These are phyloP conservation scores for Ariopsis seemanni DNA, from an alignment of 2,113 vertebrate species.

Conservation along the genomic window DNA sequence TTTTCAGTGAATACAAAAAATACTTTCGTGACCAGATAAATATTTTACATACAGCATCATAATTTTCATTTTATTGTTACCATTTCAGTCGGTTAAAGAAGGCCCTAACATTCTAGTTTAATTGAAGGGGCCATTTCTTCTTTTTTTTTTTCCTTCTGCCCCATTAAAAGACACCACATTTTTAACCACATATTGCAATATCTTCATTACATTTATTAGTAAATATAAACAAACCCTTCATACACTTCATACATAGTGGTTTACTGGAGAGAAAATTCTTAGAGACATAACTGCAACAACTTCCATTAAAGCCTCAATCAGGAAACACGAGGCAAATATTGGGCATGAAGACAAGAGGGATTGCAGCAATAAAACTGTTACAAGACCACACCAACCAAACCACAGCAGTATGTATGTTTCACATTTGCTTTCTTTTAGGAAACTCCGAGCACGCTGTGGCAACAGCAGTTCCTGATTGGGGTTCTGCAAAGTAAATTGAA, in stretches of 20 bases:
- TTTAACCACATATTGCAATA: slow-evolving; percentile 69
- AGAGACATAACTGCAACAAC: slow-evolving; percentile 47
- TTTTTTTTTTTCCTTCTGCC: slow-evolving; percentile 48
- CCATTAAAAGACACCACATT: slow-evolving; percentile 58
- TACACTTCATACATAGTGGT: slow-evolving; percentile 65
- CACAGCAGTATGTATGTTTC: slow-evolving; percentile 21
- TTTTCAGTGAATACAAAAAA: slow-evolving; percentile 87
- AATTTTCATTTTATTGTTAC: slow-evolving; percentile 63
- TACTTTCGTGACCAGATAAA: slow-evolving; percentile 81
- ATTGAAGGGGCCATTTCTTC: slow-evolving; percentile 64
- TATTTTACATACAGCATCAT: slow-evolving; percentile 74
- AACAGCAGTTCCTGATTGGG: slow-evolving; percentile 29
- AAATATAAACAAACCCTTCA: slow-evolving; percentile 59
- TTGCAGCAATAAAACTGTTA: slow-evolving; percentile 33
- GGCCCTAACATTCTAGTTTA: slow-evolving; percentile 71
- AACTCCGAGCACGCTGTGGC: slow-evolving; percentile 48
- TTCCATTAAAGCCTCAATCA: slow-evolving; percentile 42
- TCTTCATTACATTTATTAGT: slow-evolving; percentile 71
- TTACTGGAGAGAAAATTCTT: slow-evolving; percentile 63
- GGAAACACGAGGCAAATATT: slow-evolving; percentile 18
- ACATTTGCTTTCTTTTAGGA: slow-evolving; percentile 22
- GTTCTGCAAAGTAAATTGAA: slow-evolving; percentile 23
- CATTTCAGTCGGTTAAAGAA: slow-evolving; percentile 68
- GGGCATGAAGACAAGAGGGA: slow-evolving; percentile 6
- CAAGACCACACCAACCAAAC: slow-evolving; percentile 39